These are phyloP conservation scores for Neodiprion pinetum DNA, from an alignment of 1,140 invertebrate species.

Conservation along the genomic window DNA sequence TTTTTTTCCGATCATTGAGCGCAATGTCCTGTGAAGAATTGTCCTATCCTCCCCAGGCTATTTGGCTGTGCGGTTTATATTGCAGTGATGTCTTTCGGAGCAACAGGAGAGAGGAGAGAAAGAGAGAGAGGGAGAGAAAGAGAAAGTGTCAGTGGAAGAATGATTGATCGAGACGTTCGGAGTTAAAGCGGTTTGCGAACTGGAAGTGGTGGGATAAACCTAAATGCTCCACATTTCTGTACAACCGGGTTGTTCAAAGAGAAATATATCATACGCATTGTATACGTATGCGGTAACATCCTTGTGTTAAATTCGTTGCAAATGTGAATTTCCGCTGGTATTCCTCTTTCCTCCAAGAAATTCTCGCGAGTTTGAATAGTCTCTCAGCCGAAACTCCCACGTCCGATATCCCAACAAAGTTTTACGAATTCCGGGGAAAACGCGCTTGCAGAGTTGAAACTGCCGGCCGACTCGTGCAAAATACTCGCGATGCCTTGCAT, in stretches of 20 bases:
- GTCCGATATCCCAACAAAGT: too few relatives aligned
- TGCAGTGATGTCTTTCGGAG: constrained; percentile 14
- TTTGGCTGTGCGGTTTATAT: background rate
- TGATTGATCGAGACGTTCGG: constrained; percentile 18
- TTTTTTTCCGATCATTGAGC: too few relatives aligned
- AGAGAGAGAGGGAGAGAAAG: constrained; percentile 15
- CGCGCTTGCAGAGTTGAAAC: too few relatives aligned
- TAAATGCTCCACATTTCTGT: background rate
- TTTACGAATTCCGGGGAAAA: too few relatives aligned
- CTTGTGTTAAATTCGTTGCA: background rate
- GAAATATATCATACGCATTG: background rate
- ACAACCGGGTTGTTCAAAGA: background rate
- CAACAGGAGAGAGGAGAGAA: constrained; percentile 3
- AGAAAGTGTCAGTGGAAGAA: constrained; percentile 8
- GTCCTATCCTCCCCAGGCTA: background rate
- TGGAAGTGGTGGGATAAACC: constrained; percentile 17
- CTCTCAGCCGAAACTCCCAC: too few relatives aligned
- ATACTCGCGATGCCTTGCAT: too few relatives aligned
- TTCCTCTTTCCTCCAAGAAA: background rate
- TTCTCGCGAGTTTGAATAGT: too few relatives aligned
- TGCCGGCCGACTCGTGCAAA: too few relatives aligned
- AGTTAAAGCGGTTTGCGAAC: constrained; percentile 18
- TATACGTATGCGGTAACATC: background rate
- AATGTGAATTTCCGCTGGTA: constrained; percentile 12
- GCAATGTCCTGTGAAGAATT: background rate